Base-by-base conservation (phyloP, 1,140 invertebrate genomes). In the Cydia fagiglandana region DNA sequence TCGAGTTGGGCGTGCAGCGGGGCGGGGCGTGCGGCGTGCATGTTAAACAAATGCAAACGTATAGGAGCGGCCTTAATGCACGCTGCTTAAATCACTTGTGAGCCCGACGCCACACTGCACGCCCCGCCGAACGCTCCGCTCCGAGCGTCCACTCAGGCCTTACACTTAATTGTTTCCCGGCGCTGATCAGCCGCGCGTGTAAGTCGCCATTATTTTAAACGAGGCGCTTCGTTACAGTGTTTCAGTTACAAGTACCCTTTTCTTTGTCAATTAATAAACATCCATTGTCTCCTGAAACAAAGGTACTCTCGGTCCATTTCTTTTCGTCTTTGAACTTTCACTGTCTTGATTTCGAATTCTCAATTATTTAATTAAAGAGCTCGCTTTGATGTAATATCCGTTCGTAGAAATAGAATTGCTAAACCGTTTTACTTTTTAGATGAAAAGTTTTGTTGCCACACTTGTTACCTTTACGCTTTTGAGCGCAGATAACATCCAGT, bases 231-330 rank as follows among this genome's bases (percentile, higher is more conserved):
- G 24, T 30, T 38, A 68, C 0, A 30, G 64, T 34, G 64, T 4
- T 34, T 15, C 38, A 41, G 64, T 34, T 2, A 41, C n/a, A n/a
- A 61, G 30, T 70, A 30, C 66, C 38, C 66, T 70, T 68, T 70
- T 45, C 34, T 70, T 70, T 70, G 34, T 70, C 66, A 70, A 70
- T 70, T 70, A 45, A 70, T 70, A 20, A 38, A 70, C 34, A 70
- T 70, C 66, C 30, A 70, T 70, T 70, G 66, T 70, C 66, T 41
- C n/a, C 34, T 17, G n/a, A 20, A 41, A 45, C 66, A 70, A 70
- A 41, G 66, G 13, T 70, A 38, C 9, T 38, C 41, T 70, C 28
- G 28, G 12, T 68, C 64, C 66, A 70, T 41, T 70, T 41, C 66
- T 15, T 56, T 61, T 61, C n/a, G 15, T 20, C 34, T 70, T 70